A percentile compares a stretch with the other conserved stretches of the same genome.
phyloP scores from a whole-genome alignment of 2,888 invertebrate species.

The Lepidonotus clava region DNA sequence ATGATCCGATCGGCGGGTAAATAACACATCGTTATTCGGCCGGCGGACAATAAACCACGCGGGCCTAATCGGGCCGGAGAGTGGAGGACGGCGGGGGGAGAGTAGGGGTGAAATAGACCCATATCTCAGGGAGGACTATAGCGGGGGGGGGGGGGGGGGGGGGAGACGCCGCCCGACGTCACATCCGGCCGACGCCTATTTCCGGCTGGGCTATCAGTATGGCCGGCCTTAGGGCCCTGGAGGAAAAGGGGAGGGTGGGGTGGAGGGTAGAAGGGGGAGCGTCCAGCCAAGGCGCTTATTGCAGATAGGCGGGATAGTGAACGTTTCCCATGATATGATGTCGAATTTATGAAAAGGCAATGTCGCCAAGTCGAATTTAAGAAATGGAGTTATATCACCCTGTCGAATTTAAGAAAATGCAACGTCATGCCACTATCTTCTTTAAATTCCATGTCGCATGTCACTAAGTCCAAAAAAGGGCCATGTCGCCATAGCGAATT shows the following conservation, averaged over 20 bases:
- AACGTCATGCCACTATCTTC: too few relatives aligned
- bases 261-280: background rate
- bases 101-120: slow-evolving; percentile 10
- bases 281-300: background rate
- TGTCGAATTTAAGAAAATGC: too few relatives aligned
- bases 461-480: too few relatives aligned
- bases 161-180: background rate
- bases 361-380: too few relatives aligned
- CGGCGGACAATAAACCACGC: background rate
- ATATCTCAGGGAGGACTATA: too few relatives aligned
- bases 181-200: background rate
- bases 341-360: background rate
- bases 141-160: background rate
- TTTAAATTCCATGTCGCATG: too few relatives aligned
- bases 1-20: slow-evolving; percentile 21
- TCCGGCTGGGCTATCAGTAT: slow-evolving; percentile 17
- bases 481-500: too few relatives aligned
- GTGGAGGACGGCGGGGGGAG: background rate
- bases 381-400: too few relatives aligned
- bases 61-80: background rate
- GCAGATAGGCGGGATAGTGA: background rate
- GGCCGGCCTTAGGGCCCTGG: background rate
- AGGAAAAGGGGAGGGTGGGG: background rate
- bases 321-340: background rate
- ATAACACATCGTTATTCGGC: slow-evolving; percentile 6